These are phyloP conservation scores for Notothenia rossii DNA, from an alignment of 2,113 vertebrate genomes.

Conservation along the genomic window DNA sequence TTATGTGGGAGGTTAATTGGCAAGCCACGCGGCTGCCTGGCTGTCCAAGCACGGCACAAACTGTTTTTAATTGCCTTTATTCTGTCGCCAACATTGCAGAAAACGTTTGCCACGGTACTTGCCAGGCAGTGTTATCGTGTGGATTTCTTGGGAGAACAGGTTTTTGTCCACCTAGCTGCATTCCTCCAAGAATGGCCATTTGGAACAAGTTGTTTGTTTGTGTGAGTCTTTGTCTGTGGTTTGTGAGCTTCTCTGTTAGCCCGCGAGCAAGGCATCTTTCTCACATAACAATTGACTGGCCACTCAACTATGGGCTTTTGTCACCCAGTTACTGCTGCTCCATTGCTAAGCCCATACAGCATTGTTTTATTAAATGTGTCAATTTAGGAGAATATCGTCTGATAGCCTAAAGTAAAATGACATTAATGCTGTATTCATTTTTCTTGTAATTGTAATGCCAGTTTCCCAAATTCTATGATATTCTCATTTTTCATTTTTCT, in stretches of 20 bases:
- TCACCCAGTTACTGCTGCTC: conserved; percentile 29
- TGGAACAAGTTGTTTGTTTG: conserved; percentile 71
- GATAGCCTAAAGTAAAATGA: neutral
- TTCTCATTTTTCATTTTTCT: neutral
- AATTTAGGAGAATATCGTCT: neutral
- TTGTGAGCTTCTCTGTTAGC: conserved; percentile 71
- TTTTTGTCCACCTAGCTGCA: conserved; percentile 76
- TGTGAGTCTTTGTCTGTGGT: conserved; percentile 73
- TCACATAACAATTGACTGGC: conserved; percentile 56
- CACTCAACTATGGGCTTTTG: conserved; percentile 29
- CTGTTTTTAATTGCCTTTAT: conserved; percentile 67
- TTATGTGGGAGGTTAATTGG: conserved; percentile 67
- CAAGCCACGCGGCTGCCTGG: conserved; percentile 41
- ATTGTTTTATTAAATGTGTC: neutral
- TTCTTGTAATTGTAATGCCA: neutral
- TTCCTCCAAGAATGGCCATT: conserved; percentile 68
- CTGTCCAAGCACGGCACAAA: conserved; percentile 62
- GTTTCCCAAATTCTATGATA: neutral
- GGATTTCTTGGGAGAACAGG: conserved; percentile 53
- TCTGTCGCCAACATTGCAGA: conserved; percentile 65
- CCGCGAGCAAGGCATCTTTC: conserved; percentile 69
- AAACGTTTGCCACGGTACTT: conserved; percentile 56
- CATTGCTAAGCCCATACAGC: conserved; percentile 2
- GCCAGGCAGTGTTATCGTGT: conserved; percentile 48
- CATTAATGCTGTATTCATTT: neutral